These are phyloP conservation scores for Acanthacorydalis orientalis DNA, from an alignment of 2,888 invertebrate species.

Conservation along the genomic window DNA sequence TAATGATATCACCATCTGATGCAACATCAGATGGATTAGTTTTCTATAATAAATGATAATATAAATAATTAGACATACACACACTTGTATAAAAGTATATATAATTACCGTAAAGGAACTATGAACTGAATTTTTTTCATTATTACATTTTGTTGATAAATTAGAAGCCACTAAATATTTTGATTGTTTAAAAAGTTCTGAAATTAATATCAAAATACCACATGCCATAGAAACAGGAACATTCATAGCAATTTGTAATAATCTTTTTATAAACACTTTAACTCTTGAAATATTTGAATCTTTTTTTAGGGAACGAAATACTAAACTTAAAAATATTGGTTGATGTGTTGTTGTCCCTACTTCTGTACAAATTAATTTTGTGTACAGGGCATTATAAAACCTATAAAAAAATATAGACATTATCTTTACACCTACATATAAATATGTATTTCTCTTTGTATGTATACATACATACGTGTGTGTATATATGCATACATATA, in stretches of 20 bases:
- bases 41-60: background rate
- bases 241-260: constrained; percentile 56
- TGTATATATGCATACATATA: background rate
- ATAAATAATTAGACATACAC: too few species aligned
- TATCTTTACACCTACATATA: too few species aligned
- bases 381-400: constrained; percentile 79
- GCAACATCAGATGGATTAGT: background rate
- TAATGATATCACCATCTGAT: background rate
- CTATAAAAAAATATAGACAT: constrained; percentile 23
- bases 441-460: too few species aligned
- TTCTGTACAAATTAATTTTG: constrained; percentile 64
- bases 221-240: constrained; percentile 64
- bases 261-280: constrained; percentile 70
- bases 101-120: too few species aligned
- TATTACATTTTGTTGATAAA: too few species aligned
- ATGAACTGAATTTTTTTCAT: too few species aligned
- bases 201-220: constrained; percentile 64
- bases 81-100: too few species aligned
- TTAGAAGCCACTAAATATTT: background rate
- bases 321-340: constrained; percentile 69
- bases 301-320: constrained; percentile 68
- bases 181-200: constrained; percentile 32
- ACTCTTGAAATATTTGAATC: constrained; percentile 57
- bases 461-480: constrained; percentile 3
- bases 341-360: constrained; percentile 49